Conservation (phyloP, 2,888 invertebrate genomes). For the Drosophila niveifrons region DNA sequence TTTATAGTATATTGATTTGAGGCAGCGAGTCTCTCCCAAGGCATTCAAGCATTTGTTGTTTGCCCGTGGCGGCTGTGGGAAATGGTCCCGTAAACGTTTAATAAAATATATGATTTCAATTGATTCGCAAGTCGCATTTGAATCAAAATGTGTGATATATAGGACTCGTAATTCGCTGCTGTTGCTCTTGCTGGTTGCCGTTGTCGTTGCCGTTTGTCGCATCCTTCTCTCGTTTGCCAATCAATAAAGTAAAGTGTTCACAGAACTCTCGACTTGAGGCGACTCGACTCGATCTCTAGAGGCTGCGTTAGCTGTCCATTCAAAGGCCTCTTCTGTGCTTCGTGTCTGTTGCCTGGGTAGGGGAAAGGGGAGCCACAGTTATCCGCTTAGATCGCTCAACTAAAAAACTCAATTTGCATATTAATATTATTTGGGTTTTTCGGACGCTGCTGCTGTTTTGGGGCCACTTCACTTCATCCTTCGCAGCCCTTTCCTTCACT, state of each 20-base stretch:
- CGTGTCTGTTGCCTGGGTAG: conserved; percentile 18
- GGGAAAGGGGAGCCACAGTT: conserved; percentile 50
- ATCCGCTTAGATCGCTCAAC: conserved; percentile 84
- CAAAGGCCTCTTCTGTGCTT: conserved; percentile 28
- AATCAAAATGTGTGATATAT: conserved; percentile 59
- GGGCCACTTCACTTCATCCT: conserved; percentile 8
- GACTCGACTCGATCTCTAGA: conserved; percentile 53
- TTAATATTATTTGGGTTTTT: conserved; percentile 82
- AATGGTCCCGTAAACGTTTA: conserved; percentile 77
- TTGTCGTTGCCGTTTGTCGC: conserved; percentile 13
- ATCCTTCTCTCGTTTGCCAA: conserved; percentile 49
- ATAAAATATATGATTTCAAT: conserved; percentile 79
- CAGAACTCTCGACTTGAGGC: conserved; percentile 5
- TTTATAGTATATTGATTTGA: conserved; percentile 51
- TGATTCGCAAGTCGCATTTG: conserved; percentile 76
- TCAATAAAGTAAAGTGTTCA: conserved; percentile 72
- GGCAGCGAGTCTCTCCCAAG: conserved; percentile 29
- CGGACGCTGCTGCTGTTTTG: conserved; percentile 18
- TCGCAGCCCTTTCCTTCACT: conserved; percentile 25
- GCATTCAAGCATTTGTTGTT: conserved; percentile 42
- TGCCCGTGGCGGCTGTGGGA: conserved; percentile 68
- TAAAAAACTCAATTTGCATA: conserved; percentile 85
- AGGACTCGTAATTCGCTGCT: conserved; percentile 42
- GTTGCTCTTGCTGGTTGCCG: conserved; percentile 7
- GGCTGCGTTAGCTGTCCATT: conserved; percentile 48